Base-by-base conservation (phyloP, 2,113 vertebrate genomes). In the Aptenodytes forsteri region DNA sequence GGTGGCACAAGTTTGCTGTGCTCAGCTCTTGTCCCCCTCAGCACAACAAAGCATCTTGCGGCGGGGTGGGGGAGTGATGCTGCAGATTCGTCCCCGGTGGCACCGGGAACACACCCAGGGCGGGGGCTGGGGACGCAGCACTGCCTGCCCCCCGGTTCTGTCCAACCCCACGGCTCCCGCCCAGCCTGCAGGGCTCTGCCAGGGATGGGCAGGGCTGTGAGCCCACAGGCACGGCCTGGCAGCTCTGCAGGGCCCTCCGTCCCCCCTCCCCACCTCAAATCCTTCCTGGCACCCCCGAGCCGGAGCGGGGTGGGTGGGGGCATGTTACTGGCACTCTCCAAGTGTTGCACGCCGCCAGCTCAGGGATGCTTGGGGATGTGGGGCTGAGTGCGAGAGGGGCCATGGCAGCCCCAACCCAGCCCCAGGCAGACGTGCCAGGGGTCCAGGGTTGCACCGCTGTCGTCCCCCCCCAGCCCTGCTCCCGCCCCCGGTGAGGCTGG, bases 381-480 rank as follows among this genome's bases (percentile, higher is more conserved):
- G 55, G 55, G 61, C 82, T 42, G 86, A 29, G 61, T 7, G 25
- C 5, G 2, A 81, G 69, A 32, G 59, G 50, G 46, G 17, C 32
- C 4, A 0, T 0, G 0, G 62, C 58, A 67, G 52, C 59, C 44
- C 23, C 59, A 15, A 82, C 86, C 54, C 75, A 61, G 40, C 72
- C 71, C 71, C 3, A 1, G 32, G 19, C 12, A 5, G 40, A 61
- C 4, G 1, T 25, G 59, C 40, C 0, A 0, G 26, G 38, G 20
- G 8, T n/a, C 15, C 3, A 2, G 13, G 38, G n/a, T 49, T 54
- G 71, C 46, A 20, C 66, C 16, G 3, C 32, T 22, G 29, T 9
- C 36, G 13, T 34, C 10, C 42, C 20, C 42, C 9, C 34, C 30
- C 69, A 34, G 29, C 83, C 72, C 62, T 26, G 55, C 55, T 36